Percentiles rank a stretch among this genome's conserved stretches.
Evolutionary conservation across 2,113 vertebrate species (phyloP).

Genomic region (Daubentonia madagascariensis): DNA sequence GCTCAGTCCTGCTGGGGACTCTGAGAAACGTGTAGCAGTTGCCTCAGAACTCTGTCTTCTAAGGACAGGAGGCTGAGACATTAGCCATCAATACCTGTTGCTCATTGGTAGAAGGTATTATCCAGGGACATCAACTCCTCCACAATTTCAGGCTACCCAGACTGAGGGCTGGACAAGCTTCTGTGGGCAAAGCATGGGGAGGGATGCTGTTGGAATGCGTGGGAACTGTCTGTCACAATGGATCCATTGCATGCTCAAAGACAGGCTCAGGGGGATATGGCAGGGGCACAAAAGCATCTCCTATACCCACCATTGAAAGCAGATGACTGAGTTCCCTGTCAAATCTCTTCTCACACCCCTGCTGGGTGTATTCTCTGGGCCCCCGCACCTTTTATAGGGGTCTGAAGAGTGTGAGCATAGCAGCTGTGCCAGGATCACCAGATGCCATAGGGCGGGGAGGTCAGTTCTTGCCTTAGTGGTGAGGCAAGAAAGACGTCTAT

Average conservation of each 20-base stretch:
- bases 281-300: not conserved
- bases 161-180: not conserved
- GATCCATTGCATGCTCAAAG: not conserved
- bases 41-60: not conserved
- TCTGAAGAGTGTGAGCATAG: not conserved
- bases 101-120: not conserved
- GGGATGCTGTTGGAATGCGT: too few relatives aligned
- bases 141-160: not conserved
- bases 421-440: accelerated
- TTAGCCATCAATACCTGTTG: not conserved
- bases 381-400: not conserved
- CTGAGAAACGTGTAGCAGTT: not conserved
- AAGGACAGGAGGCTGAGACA: not conserved
- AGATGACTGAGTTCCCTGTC: not conserved
- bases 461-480: not conserved
- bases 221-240: too few relatives aligned
- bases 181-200: too few relatives aligned
- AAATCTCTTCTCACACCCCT: too few relatives aligned
- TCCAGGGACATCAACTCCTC: not conserved
- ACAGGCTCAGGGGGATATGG: not conserved
- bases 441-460: not conserved
- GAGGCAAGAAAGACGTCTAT: not conserved
- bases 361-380: not conserved
- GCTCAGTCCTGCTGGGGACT: too few relatives aligned
- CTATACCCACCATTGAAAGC: not conserved